Evolutionary conservation across 2,888 invertebrate genomes (phyloP), one percentile per base, ranked within the genome.

Genomic region (Eupithecia subfuscata): DNA sequence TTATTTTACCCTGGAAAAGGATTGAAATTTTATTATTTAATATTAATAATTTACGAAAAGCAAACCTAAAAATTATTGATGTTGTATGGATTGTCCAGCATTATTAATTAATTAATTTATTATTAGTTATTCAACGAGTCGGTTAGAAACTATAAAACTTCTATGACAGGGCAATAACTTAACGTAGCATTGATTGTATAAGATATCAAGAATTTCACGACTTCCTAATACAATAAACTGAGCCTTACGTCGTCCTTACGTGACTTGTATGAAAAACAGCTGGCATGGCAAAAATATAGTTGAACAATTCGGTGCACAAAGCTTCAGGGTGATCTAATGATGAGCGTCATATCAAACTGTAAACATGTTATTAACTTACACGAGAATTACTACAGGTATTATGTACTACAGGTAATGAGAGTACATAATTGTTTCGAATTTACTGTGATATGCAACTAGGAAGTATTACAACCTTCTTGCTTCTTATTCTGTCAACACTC

Each of bases 271-370:
- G 43, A 30, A 70, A 73, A 52, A 48, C 65, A 43, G 16, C 34
- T 56, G n/a, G 52, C 22, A 70, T 45, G 14, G 16, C 22, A 60
- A 60, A 14, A 60, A 56, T 64, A 37, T 40, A 34, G 67, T 75
- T 78, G 77, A 78, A 76, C 71, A 77, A 81, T 79, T 77, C 72
- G 75, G 69, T 18, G 73, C 74, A 81, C 81, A 80, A 80, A 78
- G 76, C 69, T 73, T 69, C 76, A 74, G 74, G 80, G 79, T 81
- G 79, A 84, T 82, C 79, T 82, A 81, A 81, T 82, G 80, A 82
- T 78, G 34, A 78, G 75, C 79, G 79, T 79, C 73, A 64, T 64
- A 69, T 79, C 77, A 63, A 56, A 56, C 52, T 56, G 52, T 56
- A n/a, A 56, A 56, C 52, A 56, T 22, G 11, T 22, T 56, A 56